Base-by-base conservation (phyloP, 1,140 invertebrate species). In the Drosophila athabasca region DNA sequence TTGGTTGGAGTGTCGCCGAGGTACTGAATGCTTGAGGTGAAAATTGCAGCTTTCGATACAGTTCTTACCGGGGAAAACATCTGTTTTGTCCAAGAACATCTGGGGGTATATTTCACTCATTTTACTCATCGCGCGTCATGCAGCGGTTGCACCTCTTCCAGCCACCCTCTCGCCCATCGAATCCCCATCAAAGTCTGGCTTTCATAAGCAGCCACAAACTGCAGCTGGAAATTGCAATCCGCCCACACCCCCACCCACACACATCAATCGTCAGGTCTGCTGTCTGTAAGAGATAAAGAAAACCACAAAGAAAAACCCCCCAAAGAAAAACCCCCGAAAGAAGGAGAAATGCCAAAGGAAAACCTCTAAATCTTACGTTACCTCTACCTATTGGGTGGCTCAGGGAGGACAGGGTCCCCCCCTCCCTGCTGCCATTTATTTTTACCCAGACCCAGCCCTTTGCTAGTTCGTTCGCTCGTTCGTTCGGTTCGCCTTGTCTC, bases 401-500 rank as follows among this genome's bases (percentile, higher is more conserved):
- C 71, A 31, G 29, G 44, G 68, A 71, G 41, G 39, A 66, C 55
- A 17, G 43, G 41, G 35, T 31, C 3, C 24, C 45, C 2, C 17
- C 44, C 6, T n/a, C 48, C 53, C 53, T 70, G 48, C 48, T 61
- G 48, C 67, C 57, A 71, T 70, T 70, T 70, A 70, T 70, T 70
- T 70, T 52, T 54, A 29, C 62, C 51, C 54, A 46, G 35, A 39
- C 35, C 35, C 35, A 39, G 35, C 35, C 35, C 35, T 13, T 39
- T 13, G 35, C 35, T 13, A 11, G 11, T 35, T 11, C 31, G 31
- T 35, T 35, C 31, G 67, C n/a, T n/a, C n/a, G n/a, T 35, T 69
- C 49, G 65, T 66, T 69, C 46, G 65, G 67, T 58, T 68, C 65
- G 76, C 53, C 81, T 87, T 85, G 81, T 85, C 81, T 87, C 58